Base-by-base conservation (phyloP, 1,140 invertebrate genomes). In the Zophobas atratus region DNA sequence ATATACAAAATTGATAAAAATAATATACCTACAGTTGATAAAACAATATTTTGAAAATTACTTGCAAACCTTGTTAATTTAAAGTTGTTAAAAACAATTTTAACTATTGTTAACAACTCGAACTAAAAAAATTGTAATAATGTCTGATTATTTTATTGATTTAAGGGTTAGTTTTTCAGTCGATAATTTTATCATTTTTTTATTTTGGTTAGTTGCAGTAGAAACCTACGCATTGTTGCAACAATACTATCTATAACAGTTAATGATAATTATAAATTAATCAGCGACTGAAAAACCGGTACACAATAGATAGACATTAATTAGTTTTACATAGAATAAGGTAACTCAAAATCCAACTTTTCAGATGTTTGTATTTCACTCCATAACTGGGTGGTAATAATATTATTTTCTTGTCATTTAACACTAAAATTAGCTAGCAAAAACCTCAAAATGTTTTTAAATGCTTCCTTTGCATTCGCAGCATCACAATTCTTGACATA, bases 391-490 rank as follows among this genome's bases (percentile, higher is more conserved):
- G 34, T 0, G 56, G 56, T 38, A 38, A 60, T 60, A 33, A 6
- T 2, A 60, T 60, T 60, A 60, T 60, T 60, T 60, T 36, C 56
- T 60, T 60, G 56, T 36, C 56, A 60, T 0, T 60, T 60, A 38
- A 38, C 56, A 6, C 33, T 36, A 60, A 60, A 1, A 36, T 60
- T 60, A 60, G 3, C 1, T 60, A 36, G 56, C 56, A 60, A 8
- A 51, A n/a, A 60, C 34, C 5, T 60, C 34, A 60, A 60, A 60
- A 60, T 60, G 33, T 60, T 60, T 60, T 60, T 6, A 60, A 60
- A 60, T 60, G 56, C 56, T 60, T 60, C 36, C 56, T 60, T 60
- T 60, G 56, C 35, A 60, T 60, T 60, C 56, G 56, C 34, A 60
- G 35, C 34, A 60, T 60, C 53, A 34, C 53, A 56, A 56, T 56